These are phyloP conservation scores for Cerceris ruficornis DNA, from an alignment of 2,888 invertebrate genomes.

Conservation along the genomic window DNA sequence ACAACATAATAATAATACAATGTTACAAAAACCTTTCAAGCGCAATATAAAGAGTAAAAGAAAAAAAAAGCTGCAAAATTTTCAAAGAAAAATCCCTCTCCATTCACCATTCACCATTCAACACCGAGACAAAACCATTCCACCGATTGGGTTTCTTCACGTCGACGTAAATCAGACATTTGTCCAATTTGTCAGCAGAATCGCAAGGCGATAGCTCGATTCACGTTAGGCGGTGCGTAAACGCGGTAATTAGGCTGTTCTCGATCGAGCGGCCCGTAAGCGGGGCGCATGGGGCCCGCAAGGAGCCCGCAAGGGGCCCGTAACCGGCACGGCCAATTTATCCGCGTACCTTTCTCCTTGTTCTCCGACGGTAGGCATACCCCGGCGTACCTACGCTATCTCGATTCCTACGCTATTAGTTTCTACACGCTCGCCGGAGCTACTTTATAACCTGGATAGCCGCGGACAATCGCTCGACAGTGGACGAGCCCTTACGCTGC, in stretches of 20 bases:
- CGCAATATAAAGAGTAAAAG: too few relatives aligned
- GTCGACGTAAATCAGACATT: slow-evolving; percentile 22
- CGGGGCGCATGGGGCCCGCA: neutral
- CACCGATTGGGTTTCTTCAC: slow-evolving; percentile 8
- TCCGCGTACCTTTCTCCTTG: slow-evolving; percentile 63
- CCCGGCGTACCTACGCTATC: slow-evolving; percentile 48
- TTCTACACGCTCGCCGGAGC: slow-evolving; percentile 36
- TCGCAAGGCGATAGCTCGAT: slow-evolving; percentile 37
- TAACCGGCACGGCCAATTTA: slow-evolving; percentile 60
- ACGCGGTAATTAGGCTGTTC: slow-evolving; percentile 58
- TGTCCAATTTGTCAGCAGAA: slow-evolving; percentile 56
- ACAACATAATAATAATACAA: too few relatives aligned
- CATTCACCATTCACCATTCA: too few relatives aligned
- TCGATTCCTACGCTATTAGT: slow-evolving; percentile 51
- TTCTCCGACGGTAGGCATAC: slow-evolving; percentile 38
- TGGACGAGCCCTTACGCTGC: too few relatives aligned
- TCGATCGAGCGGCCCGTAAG: slow-evolving; percentile 43
- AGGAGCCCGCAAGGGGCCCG: slow-evolving; percentile 21
- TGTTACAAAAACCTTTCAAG: too few relatives aligned
- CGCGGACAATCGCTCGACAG: slow-evolving; percentile 20
- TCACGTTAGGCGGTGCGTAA: slow-evolving; percentile 49
- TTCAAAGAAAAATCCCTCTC: too few relatives aligned
- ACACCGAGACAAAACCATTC: slow-evolving; percentile 7
- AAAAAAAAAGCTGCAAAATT: too few relatives aligned
- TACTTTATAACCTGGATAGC: slow-evolving; percentile 33